These are phyloP conservation scores for Tetragonula clypearis DNA, from an alignment of 1,140 invertebrate species.

Conservation along the genomic window DNA sequence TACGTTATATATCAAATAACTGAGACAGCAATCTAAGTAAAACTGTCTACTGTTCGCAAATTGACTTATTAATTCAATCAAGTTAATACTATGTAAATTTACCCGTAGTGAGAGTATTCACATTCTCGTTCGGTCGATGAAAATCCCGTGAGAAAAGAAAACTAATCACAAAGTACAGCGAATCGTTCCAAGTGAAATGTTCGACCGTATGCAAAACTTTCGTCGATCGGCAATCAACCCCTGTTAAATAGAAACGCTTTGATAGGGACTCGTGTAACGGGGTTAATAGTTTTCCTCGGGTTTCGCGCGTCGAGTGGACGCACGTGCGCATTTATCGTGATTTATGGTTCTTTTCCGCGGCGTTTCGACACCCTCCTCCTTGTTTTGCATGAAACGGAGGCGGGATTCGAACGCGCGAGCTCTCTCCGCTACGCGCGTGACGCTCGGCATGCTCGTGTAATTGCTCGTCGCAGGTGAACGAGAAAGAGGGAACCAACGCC, in stretches of 20 bases:
- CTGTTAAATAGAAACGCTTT: conserved; percentile 5
- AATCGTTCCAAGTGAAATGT: not conserved
- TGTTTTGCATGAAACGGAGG: conserved; percentile 77
- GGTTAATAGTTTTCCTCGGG: conserved; percentile 79
- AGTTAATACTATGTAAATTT: too few species aligned
- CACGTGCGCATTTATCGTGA: conserved; percentile 79
- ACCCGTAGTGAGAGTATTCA: too few species aligned
- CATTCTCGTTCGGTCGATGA: not conserved
- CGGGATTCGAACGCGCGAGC: conserved; percentile 60
- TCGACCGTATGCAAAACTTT: conserved; percentile 32
- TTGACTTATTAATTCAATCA: too few species aligned
- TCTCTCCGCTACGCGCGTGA: not conserved
- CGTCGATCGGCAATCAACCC: conserved; percentile 11
- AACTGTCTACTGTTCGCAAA: too few species aligned
- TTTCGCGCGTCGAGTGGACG: conserved; percentile 73
- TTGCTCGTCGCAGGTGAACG: conserved; percentile 45
- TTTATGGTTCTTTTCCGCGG: conserved; percentile 73
- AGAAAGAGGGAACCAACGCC: not conserved
- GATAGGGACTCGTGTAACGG: conserved; percentile 60
- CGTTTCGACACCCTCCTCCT: conserved; percentile 57
- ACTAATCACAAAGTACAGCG: too few species aligned
- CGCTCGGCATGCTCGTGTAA: conserved; percentile 7
- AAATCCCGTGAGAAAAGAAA: not conserved
- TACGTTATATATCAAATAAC: too few species aligned
- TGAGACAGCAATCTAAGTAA: too few species aligned